A percentile compares a stretch with the other conserved stretches of the same genome.
Evolutionary conservation across 1,140 invertebrate species (phyloP).

Genomic region (Drosophila neocordata): DNA sequence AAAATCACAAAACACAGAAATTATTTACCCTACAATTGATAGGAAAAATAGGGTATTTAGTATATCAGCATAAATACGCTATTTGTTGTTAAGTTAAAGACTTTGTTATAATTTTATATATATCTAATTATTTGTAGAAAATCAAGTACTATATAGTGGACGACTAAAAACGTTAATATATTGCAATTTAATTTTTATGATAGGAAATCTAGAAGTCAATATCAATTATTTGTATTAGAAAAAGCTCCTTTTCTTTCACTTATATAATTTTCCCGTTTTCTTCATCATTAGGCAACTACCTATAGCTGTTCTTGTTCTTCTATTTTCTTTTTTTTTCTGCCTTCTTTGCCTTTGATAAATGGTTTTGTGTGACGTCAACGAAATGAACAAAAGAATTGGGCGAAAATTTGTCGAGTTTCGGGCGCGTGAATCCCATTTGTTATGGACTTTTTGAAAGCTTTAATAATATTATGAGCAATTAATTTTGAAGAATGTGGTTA

Average conservation of each 20-base stretch:
- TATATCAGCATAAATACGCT: too few relatives aligned
- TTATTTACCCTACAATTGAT: not conserved
- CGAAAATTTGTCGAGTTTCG: not conserved
- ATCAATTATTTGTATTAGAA: not conserved
- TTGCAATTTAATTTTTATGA: not conserved
- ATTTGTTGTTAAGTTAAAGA: too few relatives aligned
- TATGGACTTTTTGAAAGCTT: slow-evolving; percentile 35
- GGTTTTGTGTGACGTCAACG: slow-evolving; percentile 48
- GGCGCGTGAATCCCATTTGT: slow-evolving; percentile 58
- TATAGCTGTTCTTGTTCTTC: not conserved
- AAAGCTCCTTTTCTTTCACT: slow-evolving; percentile 2
- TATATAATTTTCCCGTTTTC: slow-evolving; percentile 8
- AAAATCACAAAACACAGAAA: not conserved
- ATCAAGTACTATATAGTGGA: too few relatives aligned
- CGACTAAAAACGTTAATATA: too few relatives aligned
- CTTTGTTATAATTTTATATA: too few relatives aligned
- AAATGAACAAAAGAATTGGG: slow-evolving; percentile 15
- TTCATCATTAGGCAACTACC: slow-evolving; percentile 14
- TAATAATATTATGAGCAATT: slow-evolving; percentile 5
- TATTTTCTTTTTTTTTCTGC: not conserved
- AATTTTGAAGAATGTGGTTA: not conserved
- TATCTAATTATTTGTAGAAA: too few relatives aligned
- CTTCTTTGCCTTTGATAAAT: slow-evolving; percentile 51
- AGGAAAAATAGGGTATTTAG: too few relatives aligned
- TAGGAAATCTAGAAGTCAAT: not conserved